Evolutionary conservation across 1,140 invertebrate genomes (phyloP), one percentile per base, ranked within the genome.

Genomic region (Trichoplusia ni): DNA sequence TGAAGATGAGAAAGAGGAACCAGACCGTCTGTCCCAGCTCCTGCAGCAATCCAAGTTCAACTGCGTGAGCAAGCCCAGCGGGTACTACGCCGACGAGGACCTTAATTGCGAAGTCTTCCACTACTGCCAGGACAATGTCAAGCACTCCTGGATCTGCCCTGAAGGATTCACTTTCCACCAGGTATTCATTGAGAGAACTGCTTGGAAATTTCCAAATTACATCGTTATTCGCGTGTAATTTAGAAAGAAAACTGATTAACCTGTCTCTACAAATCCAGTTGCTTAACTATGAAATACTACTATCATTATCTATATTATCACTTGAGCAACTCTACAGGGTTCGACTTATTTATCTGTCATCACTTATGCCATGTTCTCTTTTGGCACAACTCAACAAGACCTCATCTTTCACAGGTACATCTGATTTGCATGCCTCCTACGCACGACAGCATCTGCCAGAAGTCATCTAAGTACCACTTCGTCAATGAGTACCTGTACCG

Each of bases 401-500:
- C 2, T 37, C 6, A 11, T 23, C 11, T 35, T 54, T 38, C 62
- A 49, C 88, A 95, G 94, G 96, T 98, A 13, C 97, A 98, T 80
- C 84, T 98, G 38, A 98, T 98, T 78, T 98, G 97, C 81, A 97
- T 98, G 95, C 97, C 97, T 0, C 95, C 96, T 2, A 95, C 94
- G 29, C 94, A 94, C 38, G 97, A 98, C 75, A 98, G 97, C 81
- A 97, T 95, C 66, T 98, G 97, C 91, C 94, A 95, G 75, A 95
- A 96, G 84, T 97, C 96, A 0, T 95, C 96, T 0, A 95, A 97
- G 74, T 98, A 95, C 79, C 96, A 97, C 77, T 97, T 98, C 75
- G 96, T 98, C 44, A 98, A 98, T 82, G 97, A 98, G 62, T 98
- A 97, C 81, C 91, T 98, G 6, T 98, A 98, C 92, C 95, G 97